Base-by-base conservation (phyloP, 2,113 vertebrate genomes). In the Tympanuchus pallidicinctus region DNA sequence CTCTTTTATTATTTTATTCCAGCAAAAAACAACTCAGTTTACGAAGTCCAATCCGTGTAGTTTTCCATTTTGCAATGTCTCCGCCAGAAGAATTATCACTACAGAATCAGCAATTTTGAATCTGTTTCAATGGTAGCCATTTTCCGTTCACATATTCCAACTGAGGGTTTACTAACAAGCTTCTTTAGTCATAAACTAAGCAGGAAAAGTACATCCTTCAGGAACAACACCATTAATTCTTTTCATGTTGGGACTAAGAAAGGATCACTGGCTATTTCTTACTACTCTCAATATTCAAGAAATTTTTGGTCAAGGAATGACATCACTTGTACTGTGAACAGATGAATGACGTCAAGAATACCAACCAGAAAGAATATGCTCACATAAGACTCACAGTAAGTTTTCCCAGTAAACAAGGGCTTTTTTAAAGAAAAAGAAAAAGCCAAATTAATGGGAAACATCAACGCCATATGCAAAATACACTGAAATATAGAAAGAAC, bases 401-500 rank as follows among this genome's bases (percentile, higher is more conserved):
- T 61, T 65, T 90, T 72, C 48, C 27, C 43, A 78, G 47, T 56
- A 75, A 83, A 90, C 13, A 92, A 72, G 54, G 25, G 65, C 30
- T 45, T 24, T 91, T 73, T 30, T 90, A 15, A 61, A 89, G 83
- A 67, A 87, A 56, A 74, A 77, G 63, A 92, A 82, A 89, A 79
- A 89, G 80, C 43, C 43, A 84, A 67, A 60, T 90, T 67, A 66
- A 86, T 73, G 54, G 93, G n/a, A 81, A 82, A 91, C 17, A 66
- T 90, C 32, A 96, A 76, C 42, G 87, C 30, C 4, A 32, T 86
- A 57, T 27, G 24, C 83, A 71, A 96, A 96, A 92, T 56, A 90
- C 59, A 88, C 19, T 90, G 67, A 87, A 95, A n/a, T 73, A 83
- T 61, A 94, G 47, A 95, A 95, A 88, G n/a, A 95, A 96, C 54